A percentile compares a stretch with the other conserved stretches of the same genome.
phyloP scores from a whole-genome alignment of 2,113 vertebrate genomes.

The Carassius gibelio region DNA sequence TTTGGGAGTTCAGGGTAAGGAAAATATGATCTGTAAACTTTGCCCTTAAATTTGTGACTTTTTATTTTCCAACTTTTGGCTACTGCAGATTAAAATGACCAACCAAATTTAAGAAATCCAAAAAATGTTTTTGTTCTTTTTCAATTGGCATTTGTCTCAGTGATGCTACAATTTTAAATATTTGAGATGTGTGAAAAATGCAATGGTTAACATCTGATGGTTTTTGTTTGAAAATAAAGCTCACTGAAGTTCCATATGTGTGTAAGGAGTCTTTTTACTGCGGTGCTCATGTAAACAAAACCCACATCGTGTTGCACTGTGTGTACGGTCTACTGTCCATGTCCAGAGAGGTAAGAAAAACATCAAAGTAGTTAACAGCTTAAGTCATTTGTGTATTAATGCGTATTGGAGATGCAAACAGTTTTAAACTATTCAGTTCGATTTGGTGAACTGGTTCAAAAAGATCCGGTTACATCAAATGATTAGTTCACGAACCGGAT shows the following conservation, averaged over 20 bases:
- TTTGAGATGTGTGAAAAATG: constrained; percentile 60
- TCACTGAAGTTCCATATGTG: constrained; percentile 75
- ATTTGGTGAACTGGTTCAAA: no score
- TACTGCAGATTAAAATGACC: constrained; percentile 15
- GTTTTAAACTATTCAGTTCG: no score
- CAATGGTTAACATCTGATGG: constrained; percentile 66
- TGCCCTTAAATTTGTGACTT: constrained; percentile 59
- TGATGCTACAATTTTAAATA: constrained; percentile 69
- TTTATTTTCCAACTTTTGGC: neutral
- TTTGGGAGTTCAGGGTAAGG: constrained; percentile 54
- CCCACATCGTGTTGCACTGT: neutral
- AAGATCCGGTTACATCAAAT: no score
- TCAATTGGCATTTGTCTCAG: constrained; percentile 72
- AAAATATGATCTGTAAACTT: constrained; percentile 54
- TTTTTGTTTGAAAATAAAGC: constrained; percentile 79
- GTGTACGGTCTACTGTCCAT: no score
- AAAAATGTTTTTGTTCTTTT: neutral
- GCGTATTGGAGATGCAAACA: no score
- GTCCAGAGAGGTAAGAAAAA: no score
- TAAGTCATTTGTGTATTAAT: no score
- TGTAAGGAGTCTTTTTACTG: neutral
- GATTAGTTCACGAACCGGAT: no score
- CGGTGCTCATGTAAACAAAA: neutral
- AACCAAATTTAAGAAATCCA: constrained; percentile 20
- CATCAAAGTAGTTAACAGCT: no score